Conservation (phyloP, 2,113 vertebrate species). For the Galbula dea region DNA sequence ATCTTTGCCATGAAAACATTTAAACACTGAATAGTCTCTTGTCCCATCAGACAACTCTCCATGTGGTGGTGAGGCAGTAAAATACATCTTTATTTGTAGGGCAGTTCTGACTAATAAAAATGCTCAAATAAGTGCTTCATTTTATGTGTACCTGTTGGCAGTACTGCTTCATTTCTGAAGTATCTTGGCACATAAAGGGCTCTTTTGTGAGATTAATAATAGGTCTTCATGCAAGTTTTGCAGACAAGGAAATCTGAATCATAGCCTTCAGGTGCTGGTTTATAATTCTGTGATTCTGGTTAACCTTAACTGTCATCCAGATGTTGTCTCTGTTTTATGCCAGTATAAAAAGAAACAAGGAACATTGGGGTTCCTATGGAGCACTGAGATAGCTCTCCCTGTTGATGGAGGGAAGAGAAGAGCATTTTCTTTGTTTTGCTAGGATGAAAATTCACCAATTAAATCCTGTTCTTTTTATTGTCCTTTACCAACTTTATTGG, state of each 20-base stretch:
- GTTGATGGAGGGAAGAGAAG: background rate
- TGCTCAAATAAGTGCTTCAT: background rate
- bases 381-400: background rate
- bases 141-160: background rate
- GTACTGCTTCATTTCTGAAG: background rate
- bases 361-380: background rate
- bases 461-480: background rate
- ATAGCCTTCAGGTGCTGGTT: background rate
- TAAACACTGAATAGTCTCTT: background rate
- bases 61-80: rapidly evolving
- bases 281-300: background rate
- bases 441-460: background rate
- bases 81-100: background rate
- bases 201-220: background rate
- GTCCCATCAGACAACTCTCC: background rate
- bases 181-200: background rate
- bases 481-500: background rate
- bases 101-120: background rate
- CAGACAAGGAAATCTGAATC: background rate
- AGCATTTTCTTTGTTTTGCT: background rate
- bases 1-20: background rate
- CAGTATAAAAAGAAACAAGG: background rate
- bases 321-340: background rate
- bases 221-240: background rate
- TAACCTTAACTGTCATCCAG: background rate